Evolutionary conservation across 2,888 invertebrate genomes (phyloP).

Genomic region (Andrena bucephala): DNA sequence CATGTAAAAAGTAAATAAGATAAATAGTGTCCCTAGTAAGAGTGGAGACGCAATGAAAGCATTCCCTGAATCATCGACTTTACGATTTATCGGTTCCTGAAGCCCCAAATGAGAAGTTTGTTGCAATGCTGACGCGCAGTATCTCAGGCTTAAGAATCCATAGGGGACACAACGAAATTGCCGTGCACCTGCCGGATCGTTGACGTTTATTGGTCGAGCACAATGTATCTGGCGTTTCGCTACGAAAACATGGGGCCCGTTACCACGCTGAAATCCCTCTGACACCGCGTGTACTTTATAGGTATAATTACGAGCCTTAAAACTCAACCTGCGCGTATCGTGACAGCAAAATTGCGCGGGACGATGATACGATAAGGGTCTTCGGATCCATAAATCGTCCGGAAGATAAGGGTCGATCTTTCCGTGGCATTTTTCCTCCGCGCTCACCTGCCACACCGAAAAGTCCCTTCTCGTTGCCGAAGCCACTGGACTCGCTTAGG

Average conservation of each 20-base stretch:
- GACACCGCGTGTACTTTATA: constrained; percentile 63
- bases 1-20: too few relatives aligned
- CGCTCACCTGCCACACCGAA: not conserved
- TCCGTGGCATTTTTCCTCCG: constrained; percentile 30
- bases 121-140: constrained; percentile 26
- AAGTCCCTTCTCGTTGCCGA: not conserved
- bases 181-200: constrained; percentile 59
- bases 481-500: too few relatives aligned
- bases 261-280: constrained; percentile 45
- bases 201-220: constrained; percentile 67
- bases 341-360: constrained; percentile 68
- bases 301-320: constrained; percentile 71
- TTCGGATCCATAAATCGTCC: constrained; percentile 56
- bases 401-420: constrained; percentile 52
- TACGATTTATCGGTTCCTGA: constrained; percentile 17
- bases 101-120: constrained; percentile 14
- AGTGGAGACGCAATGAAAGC: not conserved
- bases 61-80: constrained; percentile 6
- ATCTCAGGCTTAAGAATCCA: constrained; percentile 43
- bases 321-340: constrained; percentile 63
- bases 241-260: constrained; percentile 43
- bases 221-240: constrained; percentile 54
- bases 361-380: constrained; percentile 65
- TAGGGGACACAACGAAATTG: constrained; percentile 29
- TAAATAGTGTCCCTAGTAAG: too few relatives aligned